phyloP scores from a whole-genome alignment of 2,797 vertebrate genomes.

The Poecilia wingei region DNA sequence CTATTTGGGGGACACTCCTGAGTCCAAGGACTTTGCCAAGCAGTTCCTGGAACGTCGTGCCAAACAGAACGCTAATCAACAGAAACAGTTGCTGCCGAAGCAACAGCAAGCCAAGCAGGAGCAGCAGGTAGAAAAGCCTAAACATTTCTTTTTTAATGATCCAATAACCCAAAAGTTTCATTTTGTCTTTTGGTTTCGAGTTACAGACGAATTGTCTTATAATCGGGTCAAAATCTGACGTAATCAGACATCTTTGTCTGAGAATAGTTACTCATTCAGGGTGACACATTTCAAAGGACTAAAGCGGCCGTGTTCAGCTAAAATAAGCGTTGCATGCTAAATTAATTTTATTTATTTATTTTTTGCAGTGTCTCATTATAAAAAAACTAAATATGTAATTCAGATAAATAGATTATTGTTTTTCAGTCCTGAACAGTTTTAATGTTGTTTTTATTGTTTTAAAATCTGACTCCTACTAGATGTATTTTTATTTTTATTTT shows the following conservation, averaged over 20 bases:
- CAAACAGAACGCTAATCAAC: slow-evolving; percentile 96
- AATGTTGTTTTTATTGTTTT: background rate
- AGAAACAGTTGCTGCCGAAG: slow-evolving; percentile 85
- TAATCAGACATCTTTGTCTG: background rate
- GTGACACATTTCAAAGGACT: background rate
- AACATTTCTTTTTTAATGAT: slow-evolving; percentile 1
- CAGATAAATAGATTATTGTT: background rate
- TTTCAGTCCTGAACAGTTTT: background rate
- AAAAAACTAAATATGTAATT: background rate
- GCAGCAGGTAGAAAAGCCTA: slow-evolving; percentile 72
- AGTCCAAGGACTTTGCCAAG: slow-evolving; percentile 99
- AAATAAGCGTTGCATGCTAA: background rate
- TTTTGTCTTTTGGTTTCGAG: background rate
- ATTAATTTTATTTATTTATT: too few relatives aligned
- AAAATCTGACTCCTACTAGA: background rate
- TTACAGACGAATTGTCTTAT: background rate
- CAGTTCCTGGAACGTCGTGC: slow-evolving; percentile 99
- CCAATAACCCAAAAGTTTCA: slow-evolving; percentile 6
- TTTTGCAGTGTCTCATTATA: background rate
- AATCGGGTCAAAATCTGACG: background rate
- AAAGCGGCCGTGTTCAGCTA: background rate
- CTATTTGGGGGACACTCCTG: slow-evolving; percentile 95
- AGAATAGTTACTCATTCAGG: background rate
- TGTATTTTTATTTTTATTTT: background rate
- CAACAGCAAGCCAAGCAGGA: slow-evolving; percentile 83